Percentiles rank a stretch among this genome's conserved stretches.
Evolutionary conservation across 1,140 invertebrate genomes (phyloP).

Genomic region (Neodiprion lecontei): DNA sequence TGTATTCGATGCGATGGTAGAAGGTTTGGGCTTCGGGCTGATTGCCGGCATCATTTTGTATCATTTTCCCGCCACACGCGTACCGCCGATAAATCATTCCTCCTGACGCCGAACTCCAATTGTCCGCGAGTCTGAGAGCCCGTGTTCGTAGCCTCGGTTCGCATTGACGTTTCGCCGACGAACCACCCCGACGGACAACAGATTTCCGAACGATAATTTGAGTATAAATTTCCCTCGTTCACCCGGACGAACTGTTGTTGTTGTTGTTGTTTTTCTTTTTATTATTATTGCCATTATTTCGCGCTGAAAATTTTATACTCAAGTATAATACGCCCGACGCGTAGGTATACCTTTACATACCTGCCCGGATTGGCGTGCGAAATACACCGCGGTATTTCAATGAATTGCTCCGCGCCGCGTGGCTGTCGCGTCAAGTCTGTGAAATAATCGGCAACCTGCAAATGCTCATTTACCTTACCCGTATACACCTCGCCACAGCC

Average conservation of each 20-base stretch:
- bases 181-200: slow-evolving; percentile 31
- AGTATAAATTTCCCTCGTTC: slow-evolving; percentile 52
- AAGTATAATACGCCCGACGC: not conserved
- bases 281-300: slow-evolving; percentile 35
- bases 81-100: slow-evolving; percentile 52
- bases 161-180: not conserved
- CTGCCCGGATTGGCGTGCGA: slow-evolving; percentile 9
- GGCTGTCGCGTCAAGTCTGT: not conserved
- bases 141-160: not conserved
- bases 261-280: slow-evolving; percentile 10
- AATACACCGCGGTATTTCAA: slow-evolving; percentile 25
- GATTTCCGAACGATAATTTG: slow-evolving; percentile 46
- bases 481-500: no score
- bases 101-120: slow-evolving; percentile 37
- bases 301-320: slow-evolving; percentile 25
- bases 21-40: slow-evolving; percentile 19
- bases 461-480: no score
- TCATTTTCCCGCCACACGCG: slow-evolving; percentile 53
- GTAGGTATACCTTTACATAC: not conserved
- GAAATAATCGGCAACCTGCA: no score
- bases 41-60: slow-evolving; percentile 51
- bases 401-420: slow-evolving; percentile 13
- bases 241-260: slow-evolving; percentile 21
- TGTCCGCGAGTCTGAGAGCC: slow-evolving; percentile 35
- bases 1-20: not conserved